Conservation (phyloP, 2,888 invertebrate species). For the Electrophaes corylata region DNA sequence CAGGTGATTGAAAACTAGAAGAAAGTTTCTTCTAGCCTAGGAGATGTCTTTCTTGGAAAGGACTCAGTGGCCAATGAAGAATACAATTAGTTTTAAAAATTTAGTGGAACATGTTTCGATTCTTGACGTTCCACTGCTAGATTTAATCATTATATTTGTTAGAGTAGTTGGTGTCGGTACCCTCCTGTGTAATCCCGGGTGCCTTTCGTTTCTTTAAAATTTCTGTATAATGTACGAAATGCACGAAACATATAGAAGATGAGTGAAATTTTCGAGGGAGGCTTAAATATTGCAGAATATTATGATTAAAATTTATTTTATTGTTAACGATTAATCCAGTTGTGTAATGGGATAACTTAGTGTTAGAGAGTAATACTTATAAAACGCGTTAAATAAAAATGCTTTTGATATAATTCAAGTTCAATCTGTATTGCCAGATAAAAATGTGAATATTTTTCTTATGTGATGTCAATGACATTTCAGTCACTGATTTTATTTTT, state of each 20-base stretch:
- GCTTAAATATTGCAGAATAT: conserved; percentile 63
- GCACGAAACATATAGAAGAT: conserved; percentile 95
- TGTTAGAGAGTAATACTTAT: conserved; percentile 72
- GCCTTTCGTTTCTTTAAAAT: conserved; percentile 80
- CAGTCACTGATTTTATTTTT: conserved; percentile 81
- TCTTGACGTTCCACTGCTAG: conserved; percentile 69
- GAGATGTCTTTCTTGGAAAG: neutral
- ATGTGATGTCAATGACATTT: conserved; percentile 81
- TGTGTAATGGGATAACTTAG: conserved; percentile 78
- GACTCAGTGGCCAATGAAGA: conserved; percentile 54
- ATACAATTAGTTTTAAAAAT: conserved; percentile 50
- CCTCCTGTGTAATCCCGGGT: conserved; percentile 81
- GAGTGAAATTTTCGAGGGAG: conserved; percentile 73
- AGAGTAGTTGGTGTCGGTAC: conserved; percentile 83
- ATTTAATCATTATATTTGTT: conserved; percentile 81
- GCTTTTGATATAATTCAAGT: conserved; percentile 77
- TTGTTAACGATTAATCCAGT: conserved; percentile 76
- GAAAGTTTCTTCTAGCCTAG: neutral
- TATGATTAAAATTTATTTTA: conserved; percentile 80
- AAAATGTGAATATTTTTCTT: conserved; percentile 84
- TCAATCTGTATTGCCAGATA: conserved; percentile 84
- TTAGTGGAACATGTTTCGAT: conserved; percentile 59
- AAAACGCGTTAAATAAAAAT: conserved; percentile 64
- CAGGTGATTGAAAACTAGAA: neutral
- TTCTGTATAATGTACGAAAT: conserved; percentile 94